Conservation (phyloP, 2,888 invertebrate species). For the Laothoe populi region DNA sequence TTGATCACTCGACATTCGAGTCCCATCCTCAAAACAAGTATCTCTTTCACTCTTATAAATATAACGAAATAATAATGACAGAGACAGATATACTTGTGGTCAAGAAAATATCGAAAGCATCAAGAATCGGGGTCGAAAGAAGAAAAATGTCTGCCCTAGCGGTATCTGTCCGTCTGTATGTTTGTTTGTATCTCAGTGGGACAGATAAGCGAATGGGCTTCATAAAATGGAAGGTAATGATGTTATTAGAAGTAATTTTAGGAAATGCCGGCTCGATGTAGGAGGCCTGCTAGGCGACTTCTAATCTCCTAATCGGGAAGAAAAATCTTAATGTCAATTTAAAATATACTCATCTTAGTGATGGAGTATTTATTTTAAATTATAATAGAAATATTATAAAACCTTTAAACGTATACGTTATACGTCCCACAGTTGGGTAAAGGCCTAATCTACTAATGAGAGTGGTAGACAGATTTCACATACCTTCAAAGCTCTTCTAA, state of each 20-base stretch:
- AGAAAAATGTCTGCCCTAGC: constrained; percentile 21
- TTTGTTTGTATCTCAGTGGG: constrained; percentile 31
- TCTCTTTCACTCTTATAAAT: constrained; percentile 5
- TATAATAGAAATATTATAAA: too few species aligned
- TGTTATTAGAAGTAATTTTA: constrained; percentile 24
- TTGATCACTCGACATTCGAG: constrained; percentile 29
- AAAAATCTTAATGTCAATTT: constrained; percentile 3
- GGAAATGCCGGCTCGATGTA: constrained; percentile 4
- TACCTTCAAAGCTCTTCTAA: too few species aligned
- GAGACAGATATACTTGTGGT: background rate
- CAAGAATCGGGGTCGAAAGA: constrained; percentile 5
- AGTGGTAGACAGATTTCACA: too few species aligned
- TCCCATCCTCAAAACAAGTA: background rate
- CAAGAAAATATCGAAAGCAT: constrained; percentile 1
- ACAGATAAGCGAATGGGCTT: constrained; percentile 26
- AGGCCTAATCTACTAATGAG: too few species aligned
- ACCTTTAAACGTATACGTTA: too few species aligned
- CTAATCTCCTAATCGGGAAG: background rate
- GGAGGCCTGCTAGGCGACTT: background rate
- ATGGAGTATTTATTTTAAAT: too few species aligned
- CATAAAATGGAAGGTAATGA: constrained; percentile 26
- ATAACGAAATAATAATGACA: background rate
- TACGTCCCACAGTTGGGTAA: too few species aligned
- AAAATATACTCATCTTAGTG: background rate
- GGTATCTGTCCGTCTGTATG: constrained; percentile 54